Evolutionary conservation across 2,797 vertebrate genomes (phyloP).

Genomic region (Potorous gilbertii): DNA sequence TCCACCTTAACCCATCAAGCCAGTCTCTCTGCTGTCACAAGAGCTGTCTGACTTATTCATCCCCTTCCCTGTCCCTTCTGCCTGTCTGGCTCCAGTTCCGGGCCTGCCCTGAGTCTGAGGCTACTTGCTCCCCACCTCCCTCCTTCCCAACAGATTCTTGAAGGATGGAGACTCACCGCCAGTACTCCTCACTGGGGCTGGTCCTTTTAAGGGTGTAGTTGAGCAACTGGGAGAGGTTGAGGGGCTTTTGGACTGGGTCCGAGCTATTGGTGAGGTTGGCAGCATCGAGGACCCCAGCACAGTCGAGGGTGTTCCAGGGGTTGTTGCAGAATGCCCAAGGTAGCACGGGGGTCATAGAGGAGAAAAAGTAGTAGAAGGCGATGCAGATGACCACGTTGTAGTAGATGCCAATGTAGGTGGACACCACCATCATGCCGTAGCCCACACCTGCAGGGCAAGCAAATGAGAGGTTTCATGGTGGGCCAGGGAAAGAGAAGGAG

Average conservation of each 20-base stretch:
- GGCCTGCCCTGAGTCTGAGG: background rate
- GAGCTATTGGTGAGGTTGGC: conserved; percentile 84
- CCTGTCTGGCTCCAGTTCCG: background rate
- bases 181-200: conserved; percentile 99
- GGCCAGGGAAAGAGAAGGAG: accelerated
- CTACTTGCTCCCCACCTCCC: background rate
- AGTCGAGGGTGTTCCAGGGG: conserved; percentile 94
- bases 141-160: background rate
- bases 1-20: background rate
- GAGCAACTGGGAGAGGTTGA: conserved; percentile 86
- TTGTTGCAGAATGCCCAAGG: conserved; percentile 99
- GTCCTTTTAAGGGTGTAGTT: conserved; percentile 94
- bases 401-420: conserved; percentile 98
- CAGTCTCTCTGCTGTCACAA: background rate
- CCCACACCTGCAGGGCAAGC: conserved; percentile 90
- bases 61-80: background rate
- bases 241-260: conserved; percentile 73
- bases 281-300: conserved; percentile 88
- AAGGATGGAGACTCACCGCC: conserved; percentile 90
- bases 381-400: conserved; percentile 99
- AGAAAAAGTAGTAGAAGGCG: conserved; percentile 99
- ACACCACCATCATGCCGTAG: conserved; percentile 99
- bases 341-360: conserved; percentile 95
- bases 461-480: background rate
- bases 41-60: background rate